A percentile compares a stretch with the other conserved stretches of the same genome.
These are phyloP conservation scores for Polydesmus complanatus DNA, from an alignment of 2,888 invertebrate species.

Conservation along the genomic window DNA sequence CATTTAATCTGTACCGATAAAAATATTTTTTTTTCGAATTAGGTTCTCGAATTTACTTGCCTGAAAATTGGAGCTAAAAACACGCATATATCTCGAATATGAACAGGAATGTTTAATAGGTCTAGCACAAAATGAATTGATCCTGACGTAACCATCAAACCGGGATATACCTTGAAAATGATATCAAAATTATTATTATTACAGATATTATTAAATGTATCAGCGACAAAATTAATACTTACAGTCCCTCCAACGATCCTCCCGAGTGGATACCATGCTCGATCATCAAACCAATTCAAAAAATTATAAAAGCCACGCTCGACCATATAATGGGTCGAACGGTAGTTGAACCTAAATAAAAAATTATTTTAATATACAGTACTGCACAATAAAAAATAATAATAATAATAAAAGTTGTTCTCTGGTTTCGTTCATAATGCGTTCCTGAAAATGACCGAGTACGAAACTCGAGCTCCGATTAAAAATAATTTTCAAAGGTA, in stretches of 20 bases:
- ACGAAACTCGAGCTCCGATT: no score
- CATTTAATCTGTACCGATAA: no score
- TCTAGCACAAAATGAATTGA: slow-evolving; percentile 87
- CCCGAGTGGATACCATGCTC: slow-evolving; percentile 98
- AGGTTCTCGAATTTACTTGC: no score
- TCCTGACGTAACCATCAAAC: slow-evolving; percentile 97
- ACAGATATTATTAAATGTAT: neutral
- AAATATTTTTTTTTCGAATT: no score
- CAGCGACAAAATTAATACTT: slow-evolving; percentile 23
- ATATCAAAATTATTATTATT: neutral
- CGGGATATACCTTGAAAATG: slow-evolving; percentile 65
- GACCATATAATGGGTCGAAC: slow-evolving; percentile 98
- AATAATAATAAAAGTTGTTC: neutral
- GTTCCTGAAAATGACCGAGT: no score
- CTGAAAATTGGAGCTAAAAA: slow-evolving; percentile 95
- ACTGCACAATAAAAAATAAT: neutral
- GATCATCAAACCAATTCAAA: slow-evolving; percentile 98
- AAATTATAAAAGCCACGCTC: slow-evolving; percentile 99
- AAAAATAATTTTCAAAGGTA: no score
- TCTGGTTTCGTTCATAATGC: no score
- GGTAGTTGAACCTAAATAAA: slow-evolving; percentile 84
- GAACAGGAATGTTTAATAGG: slow-evolving; percentile 85
- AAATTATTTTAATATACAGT: neutral
- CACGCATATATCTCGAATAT: slow-evolving; percentile 96
- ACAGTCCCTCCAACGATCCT: slow-evolving; percentile 97